phyloP scores from a whole-genome alignment of 2,113 vertebrate species.

The Lamprotornis superbus region DNA sequence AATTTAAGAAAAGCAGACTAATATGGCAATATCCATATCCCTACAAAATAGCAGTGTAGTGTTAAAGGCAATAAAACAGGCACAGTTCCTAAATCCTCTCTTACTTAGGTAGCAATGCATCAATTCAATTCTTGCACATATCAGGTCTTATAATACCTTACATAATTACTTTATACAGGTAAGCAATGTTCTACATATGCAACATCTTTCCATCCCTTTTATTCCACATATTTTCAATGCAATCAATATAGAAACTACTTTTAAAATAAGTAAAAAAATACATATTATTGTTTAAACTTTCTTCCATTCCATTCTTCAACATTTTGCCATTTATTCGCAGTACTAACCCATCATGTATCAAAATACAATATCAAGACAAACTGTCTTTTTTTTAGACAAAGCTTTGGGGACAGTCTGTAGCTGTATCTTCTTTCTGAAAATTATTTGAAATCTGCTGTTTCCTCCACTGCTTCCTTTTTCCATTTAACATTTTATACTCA shows the following conservation, averaged over 20 bases:
- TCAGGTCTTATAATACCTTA: neutral
- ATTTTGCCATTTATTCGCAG: neutral
- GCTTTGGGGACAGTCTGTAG: slow-evolving; percentile 1
- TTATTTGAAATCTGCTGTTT: neutral
- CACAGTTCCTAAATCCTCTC: neutral
- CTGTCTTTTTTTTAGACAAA: neutral
- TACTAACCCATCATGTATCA: neutral
- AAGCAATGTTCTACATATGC: slow-evolving; percentile 8
- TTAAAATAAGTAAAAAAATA: slow-evolving; percentile 59
- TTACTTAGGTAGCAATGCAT: neutral
- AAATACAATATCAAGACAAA: slow-evolving; percentile 19
- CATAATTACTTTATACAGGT: slow-evolving; percentile 7
- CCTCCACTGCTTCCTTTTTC: neutral
- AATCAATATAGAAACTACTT: slow-evolving; percentile 48
- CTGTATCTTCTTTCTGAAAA: slow-evolving; percentile 16
- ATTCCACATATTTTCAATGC: slow-evolving; percentile 2
- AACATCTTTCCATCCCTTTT: slow-evolving; percentile 19
- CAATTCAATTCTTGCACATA: slow-evolving; percentile 3
- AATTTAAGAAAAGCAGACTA: slow-evolving; percentile 45
- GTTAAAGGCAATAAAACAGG: slow-evolving; percentile 12
- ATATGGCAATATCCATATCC: neutral
- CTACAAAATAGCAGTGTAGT: slow-evolving; percentile 42
- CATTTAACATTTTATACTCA: neutral
- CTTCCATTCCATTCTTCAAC: no score
- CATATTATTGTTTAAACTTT: slow-evolving; percentile 40